Percentiles rank a stretch among this genome's conserved stretches.
Evolutionary conservation across 1,140 invertebrate genomes (phyloP).

Genomic region (Globodera rostochiensis): DNA sequence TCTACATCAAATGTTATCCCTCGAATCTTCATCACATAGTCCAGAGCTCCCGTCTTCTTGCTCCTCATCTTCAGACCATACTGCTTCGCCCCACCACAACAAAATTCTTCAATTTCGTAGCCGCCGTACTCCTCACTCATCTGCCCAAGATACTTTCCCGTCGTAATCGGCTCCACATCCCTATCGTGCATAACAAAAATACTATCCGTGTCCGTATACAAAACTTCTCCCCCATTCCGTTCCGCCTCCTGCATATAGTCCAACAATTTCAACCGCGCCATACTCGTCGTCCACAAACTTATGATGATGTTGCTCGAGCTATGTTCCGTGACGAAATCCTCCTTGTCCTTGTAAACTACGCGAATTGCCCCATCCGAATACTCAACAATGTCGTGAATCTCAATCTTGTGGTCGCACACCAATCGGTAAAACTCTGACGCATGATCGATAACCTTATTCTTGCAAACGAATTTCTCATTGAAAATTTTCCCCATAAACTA

Average conservation of each 20-base stretch:
- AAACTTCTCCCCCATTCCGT: background rate
- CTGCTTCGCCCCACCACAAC: background rate
- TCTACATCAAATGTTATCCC: no score
- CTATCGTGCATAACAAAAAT: no score
- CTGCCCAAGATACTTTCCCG: background rate
- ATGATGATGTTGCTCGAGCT: background rate
- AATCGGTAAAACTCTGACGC: background rate
- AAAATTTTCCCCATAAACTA: background rate
- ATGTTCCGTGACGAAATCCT: no score
- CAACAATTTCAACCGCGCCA: background rate
- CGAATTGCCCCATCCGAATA: background rate
- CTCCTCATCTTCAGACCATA: background rate
- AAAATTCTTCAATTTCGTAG: constrained; percentile 14
- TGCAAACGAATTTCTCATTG: background rate
- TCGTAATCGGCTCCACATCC: background rate
- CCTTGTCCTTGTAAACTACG: no score
- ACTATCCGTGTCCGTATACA: no score
- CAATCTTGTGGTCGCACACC: background rate
- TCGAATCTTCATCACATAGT: no score
- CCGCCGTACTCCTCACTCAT: no score
- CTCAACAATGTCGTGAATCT: constrained; percentile 4
- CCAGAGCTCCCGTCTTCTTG: background rate
- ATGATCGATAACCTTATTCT: background rate
- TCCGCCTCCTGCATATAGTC: background rate
- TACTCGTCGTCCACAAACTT: background rate